A percentile compares a stretch with the other conserved stretches of the same genome.
These are phyloP conservation scores for Erpobdella octoculata DNA, from an alignment of 2,888 invertebrate genomes.

Conservation along the genomic window DNA sequence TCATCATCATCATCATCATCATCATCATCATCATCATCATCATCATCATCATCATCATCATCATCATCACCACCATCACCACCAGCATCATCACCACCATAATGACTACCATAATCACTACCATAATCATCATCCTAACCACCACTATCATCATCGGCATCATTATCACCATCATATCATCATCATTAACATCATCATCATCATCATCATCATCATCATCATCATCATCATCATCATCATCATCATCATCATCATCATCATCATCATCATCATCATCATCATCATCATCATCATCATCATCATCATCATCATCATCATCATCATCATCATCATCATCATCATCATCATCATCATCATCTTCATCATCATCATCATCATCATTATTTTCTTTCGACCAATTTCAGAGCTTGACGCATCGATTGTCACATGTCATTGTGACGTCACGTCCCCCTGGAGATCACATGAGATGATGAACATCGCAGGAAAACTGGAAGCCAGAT, in stretches of 20 bases:
- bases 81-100: not conserved
- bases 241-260: conserved; percentile 23
- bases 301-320: not conserved
- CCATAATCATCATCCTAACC: not conserved
- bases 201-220: conserved; percentile 8
- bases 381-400: not conserved
- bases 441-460: too few species aligned
- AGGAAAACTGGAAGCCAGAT: too few species aligned
- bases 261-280: not conserved
- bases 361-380: not conserved
- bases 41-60: not conserved
- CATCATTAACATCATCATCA: conserved; percentile 7
- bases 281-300: not conserved
- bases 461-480: too few species aligned
- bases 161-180: not conserved
- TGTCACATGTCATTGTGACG: too few species aligned
- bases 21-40: not conserved
- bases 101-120: not conserved
- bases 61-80: conserved; percentile 3
- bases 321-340: not conserved
- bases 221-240: conserved; percentile 11
- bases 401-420: too few species aligned
- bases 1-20: not conserved
- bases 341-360: not conserved
- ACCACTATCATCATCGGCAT: not conserved